Conservation (phyloP, 2,113 vertebrate species). For the Rutilus rutilus region DNA sequence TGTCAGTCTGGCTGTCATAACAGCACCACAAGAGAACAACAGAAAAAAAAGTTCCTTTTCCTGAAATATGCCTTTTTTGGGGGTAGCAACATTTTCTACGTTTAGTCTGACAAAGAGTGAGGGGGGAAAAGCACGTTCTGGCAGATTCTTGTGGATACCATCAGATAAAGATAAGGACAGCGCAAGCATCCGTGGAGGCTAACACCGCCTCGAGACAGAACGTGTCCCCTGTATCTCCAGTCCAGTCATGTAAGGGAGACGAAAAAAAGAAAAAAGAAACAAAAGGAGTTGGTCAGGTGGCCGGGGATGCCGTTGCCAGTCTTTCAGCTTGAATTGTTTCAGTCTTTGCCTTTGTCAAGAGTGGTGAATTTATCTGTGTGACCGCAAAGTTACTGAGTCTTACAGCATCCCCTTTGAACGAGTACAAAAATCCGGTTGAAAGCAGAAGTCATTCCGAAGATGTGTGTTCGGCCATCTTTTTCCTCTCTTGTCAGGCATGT, state of each 20-base stretch:
- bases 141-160: constrained; percentile 44
- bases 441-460: constrained; percentile 37
- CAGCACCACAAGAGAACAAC: constrained; percentile 62
- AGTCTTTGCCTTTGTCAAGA: constrained; percentile 14
- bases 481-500: constrained; percentile 44
- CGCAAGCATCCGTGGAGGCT: constrained; percentile 33
- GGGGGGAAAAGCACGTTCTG: constrained; percentile 39
- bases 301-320: constrained; percentile 57
- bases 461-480: constrained; percentile 31
- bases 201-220: constrained; percentile 44
- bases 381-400: constrained; percentile 36
- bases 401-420: constrained; percentile 45
- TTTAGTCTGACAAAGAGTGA: constrained; percentile 34
- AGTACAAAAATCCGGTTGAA: constrained; percentile 42
- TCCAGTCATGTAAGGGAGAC: constrained; percentile 33
- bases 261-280: background rate
- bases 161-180: constrained; percentile 31
- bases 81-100: constrained; percentile 44
- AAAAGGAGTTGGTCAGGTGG: constrained; percentile 15
- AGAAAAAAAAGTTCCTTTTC: constrained; percentile 66
- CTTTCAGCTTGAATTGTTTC: constrained; percentile 54
- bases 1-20: constrained; percentile 44
- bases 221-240: constrained; percentile 19
- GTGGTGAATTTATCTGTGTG: constrained; percentile 15
- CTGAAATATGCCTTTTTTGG: constrained; percentile 64